These are phyloP conservation scores for Xiphophorus hellerii DNA, from an alignment of 2,113 vertebrate genomes.

Conservation along the genomic window DNA sequence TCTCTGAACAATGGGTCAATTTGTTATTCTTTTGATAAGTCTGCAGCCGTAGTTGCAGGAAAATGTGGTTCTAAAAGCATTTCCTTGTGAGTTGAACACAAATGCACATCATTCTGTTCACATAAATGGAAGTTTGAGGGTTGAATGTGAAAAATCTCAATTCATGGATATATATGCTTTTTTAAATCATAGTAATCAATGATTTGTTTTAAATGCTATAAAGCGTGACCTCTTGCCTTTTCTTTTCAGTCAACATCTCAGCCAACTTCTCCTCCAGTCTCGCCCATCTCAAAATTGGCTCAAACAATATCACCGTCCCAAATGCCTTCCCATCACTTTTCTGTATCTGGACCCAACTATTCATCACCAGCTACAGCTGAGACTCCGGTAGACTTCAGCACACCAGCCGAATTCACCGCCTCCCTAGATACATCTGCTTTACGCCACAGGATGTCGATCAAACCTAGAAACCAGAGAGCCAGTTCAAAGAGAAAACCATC, in stretches of 20 bases:
- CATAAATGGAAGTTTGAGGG: no score
- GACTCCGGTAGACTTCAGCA: slow-evolving; percentile 81
- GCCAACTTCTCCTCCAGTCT: slow-evolving; percentile 69
- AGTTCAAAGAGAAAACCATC: slow-evolving; percentile 79
- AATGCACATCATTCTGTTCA: no score
- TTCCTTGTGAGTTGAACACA: neutral
- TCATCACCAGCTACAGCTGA: slow-evolving; percentile 51
- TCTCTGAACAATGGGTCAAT: no score
- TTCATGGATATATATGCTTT: no score
- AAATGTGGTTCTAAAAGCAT: neutral
- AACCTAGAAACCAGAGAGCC: slow-evolving; percentile 91
- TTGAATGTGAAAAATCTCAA: no score
- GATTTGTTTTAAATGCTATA: neutral
- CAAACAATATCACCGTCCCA: slow-evolving; percentile 43
- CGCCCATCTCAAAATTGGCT: slow-evolving; percentile 64
- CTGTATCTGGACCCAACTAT: slow-evolving; percentile 44
- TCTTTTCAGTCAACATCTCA: slow-evolving; percentile 72
- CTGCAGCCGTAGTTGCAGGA: neutral
- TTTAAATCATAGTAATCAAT: neutral
- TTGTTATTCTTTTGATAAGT: no score
- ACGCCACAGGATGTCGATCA: slow-evolving; percentile 91
- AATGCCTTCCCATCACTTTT: slow-evolving; percentile 59
- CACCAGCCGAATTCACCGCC: slow-evolving; percentile 81
- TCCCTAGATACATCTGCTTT: slow-evolving; percentile 93
- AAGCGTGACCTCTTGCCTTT: neutral